Percentiles rank a stretch among this genome's conserved stretches.
Evolutionary conservation across 1,140 invertebrate genomes (phyloP).

Genomic region (Hycleus cichorii): DNA sequence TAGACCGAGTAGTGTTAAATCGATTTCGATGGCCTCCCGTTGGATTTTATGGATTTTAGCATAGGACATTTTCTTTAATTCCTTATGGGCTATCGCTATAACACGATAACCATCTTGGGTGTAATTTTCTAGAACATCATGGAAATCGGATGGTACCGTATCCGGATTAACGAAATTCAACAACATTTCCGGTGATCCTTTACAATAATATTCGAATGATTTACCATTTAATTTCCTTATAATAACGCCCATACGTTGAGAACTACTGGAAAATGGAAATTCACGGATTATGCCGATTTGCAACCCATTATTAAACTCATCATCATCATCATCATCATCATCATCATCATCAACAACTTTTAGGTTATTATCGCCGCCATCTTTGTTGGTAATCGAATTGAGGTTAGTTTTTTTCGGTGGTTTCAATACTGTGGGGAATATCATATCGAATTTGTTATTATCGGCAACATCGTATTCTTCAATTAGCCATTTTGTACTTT

Average conservation of each 20-base stretch:
- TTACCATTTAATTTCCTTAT: constrained; percentile 59
- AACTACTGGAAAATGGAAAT: constrained; percentile 85
- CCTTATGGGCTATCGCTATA: constrained; percentile 69
- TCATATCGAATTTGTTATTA: constrained; percentile 65
- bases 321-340: no score
- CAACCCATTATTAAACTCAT: constrained; percentile 22
- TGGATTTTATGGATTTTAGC: constrained; percentile 59
- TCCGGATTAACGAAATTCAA: constrained; percentile 45
- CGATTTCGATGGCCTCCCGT: constrained; percentile 69
- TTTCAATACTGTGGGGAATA: constrained; percentile 71
- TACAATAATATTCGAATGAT: constrained; percentile 75
- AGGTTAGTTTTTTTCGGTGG: constrained; percentile 43
- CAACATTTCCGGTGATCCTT: constrained; percentile 93
- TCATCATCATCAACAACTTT: no score
- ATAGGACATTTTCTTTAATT: constrained; percentile 52
- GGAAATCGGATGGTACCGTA: constrained; percentile 62
- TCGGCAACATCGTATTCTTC: constrained; percentile 68
- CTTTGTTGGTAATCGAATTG: neutral
- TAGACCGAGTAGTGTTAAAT: constrained; percentile 82
- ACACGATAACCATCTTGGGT: constrained; percentile 85
- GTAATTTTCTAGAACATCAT: constrained; percentile 63
- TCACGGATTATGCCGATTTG: constrained; percentile 80
- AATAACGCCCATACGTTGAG: constrained; percentile 90
- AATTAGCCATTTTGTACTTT: constrained; percentile 64
- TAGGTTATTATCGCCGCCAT: neutral